phyloP scores from a whole-genome alignment of 2,797 vertebrate genomes.

The Miichthys miiuy region DNA sequence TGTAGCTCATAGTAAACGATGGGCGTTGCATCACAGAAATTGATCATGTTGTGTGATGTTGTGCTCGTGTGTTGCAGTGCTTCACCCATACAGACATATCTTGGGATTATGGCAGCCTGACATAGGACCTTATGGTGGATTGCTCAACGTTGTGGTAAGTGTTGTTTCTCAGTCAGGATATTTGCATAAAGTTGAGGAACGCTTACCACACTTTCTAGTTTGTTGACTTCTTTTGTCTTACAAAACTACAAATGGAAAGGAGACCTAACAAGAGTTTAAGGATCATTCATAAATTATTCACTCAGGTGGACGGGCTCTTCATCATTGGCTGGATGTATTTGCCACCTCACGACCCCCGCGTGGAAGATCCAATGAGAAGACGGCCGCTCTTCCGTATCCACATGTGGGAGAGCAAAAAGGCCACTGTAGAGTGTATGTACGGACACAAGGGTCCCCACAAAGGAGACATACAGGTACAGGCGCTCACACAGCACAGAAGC shows the following conservation, averaged over 20 bases:
- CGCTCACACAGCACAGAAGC: not conserved
- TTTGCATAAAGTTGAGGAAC: slow-evolving; percentile 16
- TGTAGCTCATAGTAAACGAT: not conserved
- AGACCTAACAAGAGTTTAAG: not conserved
- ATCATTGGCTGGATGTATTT: slow-evolving; percentile 99
- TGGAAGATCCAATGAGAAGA: slow-evolving; percentile 96
- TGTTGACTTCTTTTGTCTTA: not conserved
- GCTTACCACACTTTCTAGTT: not conserved
- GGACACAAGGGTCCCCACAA: slow-evolving; percentile 98
- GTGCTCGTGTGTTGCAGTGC: slow-evolving; percentile 85
- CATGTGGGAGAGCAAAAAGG: slow-evolving; percentile 92
- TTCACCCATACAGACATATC: slow-evolving; percentile 95
- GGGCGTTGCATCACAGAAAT: not conserved
- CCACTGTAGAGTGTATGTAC: slow-evolving; percentile 98
- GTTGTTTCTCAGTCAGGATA: slow-evolving; percentile 2
- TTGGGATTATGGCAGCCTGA: slow-evolving; percentile 99
- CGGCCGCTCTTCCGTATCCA: slow-evolving; percentile 97
- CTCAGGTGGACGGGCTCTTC: slow-evolving; percentile 95
- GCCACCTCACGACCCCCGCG: slow-evolving; percentile 96
- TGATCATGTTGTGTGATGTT: slow-evolving; percentile 28
- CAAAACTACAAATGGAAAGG: no score
- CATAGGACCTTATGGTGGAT: slow-evolving; percentile 97
- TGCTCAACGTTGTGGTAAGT: slow-evolving; percentile 98
- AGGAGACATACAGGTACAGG: slow-evolving; percentile 94
- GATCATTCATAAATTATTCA: not conserved